A percentile compares a stretch with the other conserved stretches of the same genome.
phyloP scores from a whole-genome alignment of 2,113 vertebrate species.

The Eptesicus fuscus region DNA sequence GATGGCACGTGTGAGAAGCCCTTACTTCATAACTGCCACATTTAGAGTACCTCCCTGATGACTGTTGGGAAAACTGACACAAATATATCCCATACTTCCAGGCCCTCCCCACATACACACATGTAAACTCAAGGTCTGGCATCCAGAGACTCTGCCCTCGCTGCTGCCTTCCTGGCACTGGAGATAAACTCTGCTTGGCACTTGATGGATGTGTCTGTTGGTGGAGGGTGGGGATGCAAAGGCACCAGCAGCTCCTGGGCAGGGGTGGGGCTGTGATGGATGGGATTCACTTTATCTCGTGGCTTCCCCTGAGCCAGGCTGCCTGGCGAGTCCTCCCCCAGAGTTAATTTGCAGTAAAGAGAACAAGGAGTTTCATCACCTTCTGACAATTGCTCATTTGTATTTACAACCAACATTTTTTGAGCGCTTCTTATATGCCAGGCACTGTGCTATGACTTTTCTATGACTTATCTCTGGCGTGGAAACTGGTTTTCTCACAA shows the following conservation, averaged over 20 bases:
- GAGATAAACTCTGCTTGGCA: background rate
- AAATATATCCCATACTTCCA: background rate
- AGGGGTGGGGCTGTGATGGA: slow-evolving; percentile 3
- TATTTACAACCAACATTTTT: background rate
- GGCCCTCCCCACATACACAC: background rate
- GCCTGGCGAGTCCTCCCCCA: slow-evolving; percentile 40
- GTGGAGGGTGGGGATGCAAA: background rate
- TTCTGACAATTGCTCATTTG: background rate
- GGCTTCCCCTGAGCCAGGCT: slow-evolving; percentile 33
- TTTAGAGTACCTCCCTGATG: background rate
- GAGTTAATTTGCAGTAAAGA: slow-evolving; percentile 59
- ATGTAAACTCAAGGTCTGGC: background rate
- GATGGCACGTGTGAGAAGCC: rapidly evolving
- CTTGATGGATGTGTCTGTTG: slow-evolving; percentile 21
- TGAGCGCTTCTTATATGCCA: background rate
- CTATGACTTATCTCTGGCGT: background rate
- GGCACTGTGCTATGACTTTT: background rate
- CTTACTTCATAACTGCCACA: rapidly evolving
- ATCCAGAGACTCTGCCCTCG: background rate
- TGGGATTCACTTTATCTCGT: slow-evolving; percentile 54
- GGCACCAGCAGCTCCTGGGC: background rate
- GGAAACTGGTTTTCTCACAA: background rate
- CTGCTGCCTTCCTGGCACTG: background rate
- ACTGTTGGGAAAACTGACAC: background rate
- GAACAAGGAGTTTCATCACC: slow-evolving; percentile 63